Percentiles rank a stretch among this genome's conserved stretches.
phyloP scores from a whole-genome alignment of 2,888 invertebrate species.

The Sacculina carcini region DNA sequence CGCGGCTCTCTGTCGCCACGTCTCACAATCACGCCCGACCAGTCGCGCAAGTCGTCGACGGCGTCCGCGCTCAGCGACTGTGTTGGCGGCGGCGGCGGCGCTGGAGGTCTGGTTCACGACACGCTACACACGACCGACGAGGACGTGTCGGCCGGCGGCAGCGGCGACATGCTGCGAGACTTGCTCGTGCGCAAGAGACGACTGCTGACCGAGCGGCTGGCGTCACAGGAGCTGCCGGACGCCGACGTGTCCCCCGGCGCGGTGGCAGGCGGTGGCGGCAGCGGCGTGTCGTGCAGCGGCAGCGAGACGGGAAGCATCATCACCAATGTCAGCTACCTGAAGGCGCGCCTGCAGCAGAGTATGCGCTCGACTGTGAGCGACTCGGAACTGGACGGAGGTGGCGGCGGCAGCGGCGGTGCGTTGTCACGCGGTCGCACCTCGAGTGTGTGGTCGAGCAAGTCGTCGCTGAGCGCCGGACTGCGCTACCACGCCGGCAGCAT shows the following conservation, averaged over 20 bases:
- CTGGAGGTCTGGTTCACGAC: slow-evolving; percentile 3
- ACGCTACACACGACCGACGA: slow-evolving; percentile 20
- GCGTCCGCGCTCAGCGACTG: not conserved
- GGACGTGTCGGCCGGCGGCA: slow-evolving; percentile 16
- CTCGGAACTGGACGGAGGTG: slow-evolving; percentile 12
- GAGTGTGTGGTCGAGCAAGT: slow-evolving; percentile 78
- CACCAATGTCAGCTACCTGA: slow-evolving; percentile 45
- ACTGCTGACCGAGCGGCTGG: slow-evolving; percentile 54
- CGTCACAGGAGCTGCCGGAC: slow-evolving; percentile 34
- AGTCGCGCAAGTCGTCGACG: not conserved
- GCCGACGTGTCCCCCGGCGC: slow-evolving; percentile 9
- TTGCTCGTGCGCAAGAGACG: slow-evolving; percentile 78
- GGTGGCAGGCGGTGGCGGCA: slow-evolving; percentile 9
- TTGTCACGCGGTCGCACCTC: slow-evolving; percentile 29
- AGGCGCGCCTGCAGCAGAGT: slow-evolving; percentile 38
- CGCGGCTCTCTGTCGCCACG: not conserved
- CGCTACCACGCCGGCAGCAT: slow-evolving; percentile 64
- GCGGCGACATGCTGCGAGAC: slow-evolving; percentile 77
- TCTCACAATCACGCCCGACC: not conserved
- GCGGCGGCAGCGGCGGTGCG: too few relatives aligned
- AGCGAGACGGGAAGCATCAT: slow-evolving; percentile 49
- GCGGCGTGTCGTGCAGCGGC: slow-evolving; percentile 15
- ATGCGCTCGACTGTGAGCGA: slow-evolving; percentile 16
- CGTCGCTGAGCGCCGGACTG: slow-evolving; percentile 58
- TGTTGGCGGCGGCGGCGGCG: not conserved